A percentile compares a stretch with the other conserved stretches of the same genome.
Evolutionary conservation across 1,140 invertebrate genomes (phyloP).

Genomic region (Euura lappo): DNA sequence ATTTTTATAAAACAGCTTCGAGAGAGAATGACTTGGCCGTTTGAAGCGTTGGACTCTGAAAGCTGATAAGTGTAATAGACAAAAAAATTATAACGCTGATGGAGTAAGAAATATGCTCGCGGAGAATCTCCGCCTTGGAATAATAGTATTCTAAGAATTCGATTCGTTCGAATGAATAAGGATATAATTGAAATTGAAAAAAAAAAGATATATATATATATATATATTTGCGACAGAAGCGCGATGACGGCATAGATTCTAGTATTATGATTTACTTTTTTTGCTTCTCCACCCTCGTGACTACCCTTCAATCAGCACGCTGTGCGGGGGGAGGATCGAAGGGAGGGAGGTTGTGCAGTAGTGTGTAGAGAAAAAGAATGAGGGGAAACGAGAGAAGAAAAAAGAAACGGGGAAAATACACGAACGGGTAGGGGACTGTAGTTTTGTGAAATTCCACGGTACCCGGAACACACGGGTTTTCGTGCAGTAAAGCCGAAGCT

Average conservation of each 20-base stretch:
- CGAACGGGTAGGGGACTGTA: background rate
- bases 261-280: slow-evolving; percentile 1
- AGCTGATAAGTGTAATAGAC: slow-evolving; percentile 3
- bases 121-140: too few relatives aligned
- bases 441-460: background rate
- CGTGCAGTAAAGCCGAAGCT: slow-evolving; percentile 1
- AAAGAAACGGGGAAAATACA: background rate
- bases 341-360: too few relatives aligned
- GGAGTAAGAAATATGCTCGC: background rate
- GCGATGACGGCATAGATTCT: background rate
- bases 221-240: too few relatives aligned
- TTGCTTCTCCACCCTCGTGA: background rate
- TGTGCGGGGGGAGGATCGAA: background rate
- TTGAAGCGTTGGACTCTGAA: background rate
- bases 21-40: background rate
- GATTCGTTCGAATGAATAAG: too few relatives aligned
- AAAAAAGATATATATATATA: too few relatives aligned
- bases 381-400: background rate
- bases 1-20: background rate
- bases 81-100: background rate
- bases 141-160: too few relatives aligned
- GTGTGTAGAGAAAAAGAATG: too few relatives aligned
- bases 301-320: background rate
- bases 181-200: too few relatives aligned
- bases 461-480: background rate